Evolutionary conservation across 1,140 invertebrate genomes (phyloP).

Genomic region (Drosophila triauraria): DNA sequence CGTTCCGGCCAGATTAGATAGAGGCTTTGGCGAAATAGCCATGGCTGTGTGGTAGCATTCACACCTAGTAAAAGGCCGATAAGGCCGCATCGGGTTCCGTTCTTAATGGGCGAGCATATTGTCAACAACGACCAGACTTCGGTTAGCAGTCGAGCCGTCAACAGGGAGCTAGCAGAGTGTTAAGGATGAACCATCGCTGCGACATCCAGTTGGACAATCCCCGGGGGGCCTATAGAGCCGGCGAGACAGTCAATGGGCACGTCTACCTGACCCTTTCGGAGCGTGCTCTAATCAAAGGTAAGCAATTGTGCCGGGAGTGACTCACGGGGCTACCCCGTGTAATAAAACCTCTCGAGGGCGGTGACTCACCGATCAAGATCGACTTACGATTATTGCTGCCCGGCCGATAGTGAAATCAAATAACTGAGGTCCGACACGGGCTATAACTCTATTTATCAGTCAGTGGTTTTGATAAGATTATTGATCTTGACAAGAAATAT

Average conservation of each 20-base stretch:
- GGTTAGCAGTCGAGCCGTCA: constrained; percentile 33
- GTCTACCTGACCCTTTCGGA: no score
- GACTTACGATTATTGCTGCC: background rate
- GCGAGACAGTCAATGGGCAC: constrained; percentile 53
- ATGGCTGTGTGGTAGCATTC: constrained; percentile 15
- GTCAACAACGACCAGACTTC: constrained; percentile 52
- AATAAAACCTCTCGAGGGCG: constrained; percentile 10
- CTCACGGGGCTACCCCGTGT: constrained; percentile 29
- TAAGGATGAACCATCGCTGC: constrained; percentile 58
- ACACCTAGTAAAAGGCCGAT: constrained; percentile 50
- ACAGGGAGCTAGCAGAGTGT: constrained; percentile 20
- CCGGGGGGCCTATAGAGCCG: constrained; percentile 58
- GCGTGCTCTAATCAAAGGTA: constrained; percentile 5
- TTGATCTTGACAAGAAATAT: background rate
- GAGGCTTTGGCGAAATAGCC: constrained; percentile 36
- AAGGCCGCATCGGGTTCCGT: constrained; percentile 22
- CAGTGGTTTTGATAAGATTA: background rate
- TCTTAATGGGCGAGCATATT: constrained; percentile 59
- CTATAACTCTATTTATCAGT: constrained; percentile 7
- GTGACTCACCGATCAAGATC: constrained; percentile 43
- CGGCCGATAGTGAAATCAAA: constrained; percentile 18
- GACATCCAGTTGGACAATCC: constrained; percentile 67
- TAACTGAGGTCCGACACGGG: background rate
- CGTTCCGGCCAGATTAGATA: constrained; percentile 61
- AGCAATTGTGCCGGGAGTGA: constrained; percentile 22